Evolutionary conservation across 2,888 invertebrate genomes (phyloP).

Genomic region (Tenthredo livida): DNA sequence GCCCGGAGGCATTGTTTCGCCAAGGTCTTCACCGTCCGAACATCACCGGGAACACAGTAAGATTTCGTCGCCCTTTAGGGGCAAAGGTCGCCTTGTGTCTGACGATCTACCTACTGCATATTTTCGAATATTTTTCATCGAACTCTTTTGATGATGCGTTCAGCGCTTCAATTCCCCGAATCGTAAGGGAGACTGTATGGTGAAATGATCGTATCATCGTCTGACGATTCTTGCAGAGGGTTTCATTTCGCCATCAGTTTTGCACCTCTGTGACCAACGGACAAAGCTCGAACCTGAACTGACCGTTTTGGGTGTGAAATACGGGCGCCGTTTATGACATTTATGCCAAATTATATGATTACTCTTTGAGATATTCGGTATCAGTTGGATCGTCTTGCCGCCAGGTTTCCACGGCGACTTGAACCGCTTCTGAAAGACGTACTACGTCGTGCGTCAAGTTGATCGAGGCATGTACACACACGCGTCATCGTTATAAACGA

Average conservation of each 20-base stretch:
- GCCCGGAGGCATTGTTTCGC: slow-evolving; percentile 74
- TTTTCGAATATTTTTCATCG: background rate
- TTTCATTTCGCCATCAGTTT: background rate
- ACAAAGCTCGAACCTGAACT: background rate
- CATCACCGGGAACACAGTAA: slow-evolving; percentile 64
- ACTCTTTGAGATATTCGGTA: background rate
- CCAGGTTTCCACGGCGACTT: background rate
- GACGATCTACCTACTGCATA: background rate
- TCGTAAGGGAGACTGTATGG: background rate
- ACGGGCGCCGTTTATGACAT: background rate
- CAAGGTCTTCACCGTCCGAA: slow-evolving; percentile 66
- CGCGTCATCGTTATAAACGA: background rate
- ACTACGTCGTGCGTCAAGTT: background rate
- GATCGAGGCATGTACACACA: background rate
- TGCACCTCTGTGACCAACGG: background rate
- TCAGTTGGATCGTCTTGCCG: background rate
- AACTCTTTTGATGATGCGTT: background rate
- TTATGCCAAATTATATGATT: background rate
- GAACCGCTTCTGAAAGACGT: background rate
- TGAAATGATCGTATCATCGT: too few relatives aligned
- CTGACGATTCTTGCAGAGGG: background rate
- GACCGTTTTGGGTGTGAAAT: background rate
- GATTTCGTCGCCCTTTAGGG: slow-evolving; percentile 64
- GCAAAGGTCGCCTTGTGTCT: slow-evolving; percentile 6
- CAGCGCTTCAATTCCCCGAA: too few relatives aligned